These are phyloP conservation scores for Salticus scenicus DNA, from an alignment of 2,888 invertebrate genomes.

Conservation along the genomic window DNA sequence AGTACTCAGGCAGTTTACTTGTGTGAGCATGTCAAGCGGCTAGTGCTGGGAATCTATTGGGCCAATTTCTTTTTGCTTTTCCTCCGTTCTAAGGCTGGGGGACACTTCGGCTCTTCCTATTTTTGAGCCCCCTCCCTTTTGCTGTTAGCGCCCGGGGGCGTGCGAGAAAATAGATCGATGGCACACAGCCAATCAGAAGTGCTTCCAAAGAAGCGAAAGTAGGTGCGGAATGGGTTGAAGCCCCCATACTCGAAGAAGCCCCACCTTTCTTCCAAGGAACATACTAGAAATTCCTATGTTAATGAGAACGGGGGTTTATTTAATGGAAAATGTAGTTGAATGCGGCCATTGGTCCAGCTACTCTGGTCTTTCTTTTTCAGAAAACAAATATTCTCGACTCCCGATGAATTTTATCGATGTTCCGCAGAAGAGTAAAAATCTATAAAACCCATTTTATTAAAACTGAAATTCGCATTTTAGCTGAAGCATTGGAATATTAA, in stretches of 20 bases:
- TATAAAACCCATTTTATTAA: constrained; percentile 19
- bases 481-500: constrained; percentile 15
- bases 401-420: constrained; percentile 15
- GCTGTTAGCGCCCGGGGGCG: constrained; percentile 10
- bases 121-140: neutral
- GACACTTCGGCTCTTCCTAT: constrained; percentile 2
- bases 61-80: constrained; percentile 12
- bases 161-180: constrained; percentile 6
- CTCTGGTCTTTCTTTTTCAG: neutral
- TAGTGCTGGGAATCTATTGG: constrained; percentile 1
- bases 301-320: constrained; percentile 14
- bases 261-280: constrained; percentile 17
- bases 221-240: neutral
- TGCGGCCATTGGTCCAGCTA: constrained; percentile 9
- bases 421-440: constrained; percentile 17
- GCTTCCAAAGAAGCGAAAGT: constrained; percentile 12
- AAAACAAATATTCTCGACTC: constrained; percentile 19
- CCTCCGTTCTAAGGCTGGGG: neutral
- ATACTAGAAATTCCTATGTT: constrained; percentile 11
- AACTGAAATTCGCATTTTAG: constrained; percentile 17
- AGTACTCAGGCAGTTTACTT: constrained; percentile 12
- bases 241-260: constrained; percentile 2
- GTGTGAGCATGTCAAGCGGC: neutral
- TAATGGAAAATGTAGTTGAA: constrained; percentile 6
- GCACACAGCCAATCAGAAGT: constrained; percentile 9